Evolutionary conservation across 1,140 invertebrate species (phyloP), one percentile per base, ranked within the genome.

Genomic region (Solenopsis fugax): DNA sequence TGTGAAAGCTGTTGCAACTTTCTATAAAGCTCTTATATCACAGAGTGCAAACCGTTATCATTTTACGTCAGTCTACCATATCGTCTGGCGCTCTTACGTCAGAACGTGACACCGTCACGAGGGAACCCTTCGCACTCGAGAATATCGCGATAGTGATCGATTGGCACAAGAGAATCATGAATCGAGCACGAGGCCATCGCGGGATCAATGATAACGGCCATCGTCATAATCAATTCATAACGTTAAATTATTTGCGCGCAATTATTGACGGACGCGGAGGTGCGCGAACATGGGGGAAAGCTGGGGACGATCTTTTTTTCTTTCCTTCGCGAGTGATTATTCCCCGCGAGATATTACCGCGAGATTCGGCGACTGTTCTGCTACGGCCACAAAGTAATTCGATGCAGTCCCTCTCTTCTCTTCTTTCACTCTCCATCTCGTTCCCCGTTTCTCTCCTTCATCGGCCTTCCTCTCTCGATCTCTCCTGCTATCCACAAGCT

Each of bases 341-440:
- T 71, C 16, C 13, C 5, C 77, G 50, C 69, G 21, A 77, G 75
- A 85, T 75, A 88, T 78, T 73, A 54, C 73, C 73, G 50, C 75
- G 69, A 81, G 56, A 90, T 80, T 85, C 60, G 75, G 62, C 80
- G 60, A 62, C 41, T 81, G 65, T 58, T 56, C 52, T 56, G 24
- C 56, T 37, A 64, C 52, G 54, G 45, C 71, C 62, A 64, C 69
- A 56, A 88, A 84, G 88, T 90, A 90, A 90, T 88, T 85, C 88
- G 72, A 90, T 62, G 77, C 67, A 90, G 65, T 50, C 72, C 60
- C 9, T 69, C 73, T 76, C 18, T 29, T 54, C 60, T n/a, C 5
- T 48, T 41, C 41, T 41, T 7, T 41, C 41, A 6, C 18, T 37
- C 24, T 34, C 29, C 13, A 41, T 34, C 41, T 54, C 18, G 29